phyloP scores from a whole-genome alignment of 1,140 invertebrate species.

The Hydropsyche tenuis region DNA sequence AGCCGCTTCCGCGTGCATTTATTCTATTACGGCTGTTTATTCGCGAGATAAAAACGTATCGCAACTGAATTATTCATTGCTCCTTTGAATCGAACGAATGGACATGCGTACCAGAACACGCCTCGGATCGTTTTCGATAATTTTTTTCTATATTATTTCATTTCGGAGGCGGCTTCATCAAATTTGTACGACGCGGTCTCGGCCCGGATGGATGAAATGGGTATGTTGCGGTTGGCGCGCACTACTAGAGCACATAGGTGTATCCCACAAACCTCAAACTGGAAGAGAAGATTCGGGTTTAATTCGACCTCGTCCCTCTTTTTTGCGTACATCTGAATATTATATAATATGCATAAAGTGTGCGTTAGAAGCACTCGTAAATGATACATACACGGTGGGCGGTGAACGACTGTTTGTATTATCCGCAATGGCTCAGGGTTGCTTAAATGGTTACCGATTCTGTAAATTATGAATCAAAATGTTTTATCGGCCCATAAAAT shows the following conservation, averaged over 20 bases:
- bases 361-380: no score
- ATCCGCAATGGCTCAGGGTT: no score
- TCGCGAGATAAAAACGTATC: not conserved
- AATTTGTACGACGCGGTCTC: not conserved
- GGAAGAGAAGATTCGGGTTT: conserved; percentile 12
- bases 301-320: not conserved
- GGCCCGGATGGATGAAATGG: not conserved
- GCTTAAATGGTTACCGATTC: no score
- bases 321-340: not conserved
- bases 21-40: not conserved
- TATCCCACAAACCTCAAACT: not conserved
- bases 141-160: not conserved
- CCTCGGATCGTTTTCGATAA: no score
- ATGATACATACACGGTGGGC: no score
- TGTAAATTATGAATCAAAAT: no score
- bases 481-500: no score
- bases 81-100: no score
- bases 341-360: no score
- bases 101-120: no score
- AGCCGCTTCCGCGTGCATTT: not conserved
- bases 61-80: not conserved
- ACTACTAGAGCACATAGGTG: no score
- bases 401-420: no score
- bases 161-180: conserved; percentile 10
- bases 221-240: not conserved